These are phyloP conservation scores for Patella caerulea DNA, from an alignment of 2,888 invertebrate genomes.

Conservation along the genomic window DNA sequence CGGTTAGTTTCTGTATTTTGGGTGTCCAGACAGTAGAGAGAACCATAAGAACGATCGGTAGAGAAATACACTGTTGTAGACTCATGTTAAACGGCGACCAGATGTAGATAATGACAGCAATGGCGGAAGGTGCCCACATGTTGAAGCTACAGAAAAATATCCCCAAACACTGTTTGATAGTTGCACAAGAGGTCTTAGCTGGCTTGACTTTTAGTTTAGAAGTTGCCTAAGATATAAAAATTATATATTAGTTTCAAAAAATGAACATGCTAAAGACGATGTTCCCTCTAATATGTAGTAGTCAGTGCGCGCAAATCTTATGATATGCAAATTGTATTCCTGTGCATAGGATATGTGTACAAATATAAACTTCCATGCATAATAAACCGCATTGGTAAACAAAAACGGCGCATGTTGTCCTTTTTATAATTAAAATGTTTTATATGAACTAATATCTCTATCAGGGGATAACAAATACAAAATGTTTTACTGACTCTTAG, in stretches of 20 bases:
- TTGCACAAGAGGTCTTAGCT: conserved; percentile 16
- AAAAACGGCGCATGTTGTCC: no score
- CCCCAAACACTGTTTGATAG: conserved; percentile 29
- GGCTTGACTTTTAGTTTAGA: background rate
- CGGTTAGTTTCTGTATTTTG: conserved; percentile 37
- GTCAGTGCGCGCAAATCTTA: no score
- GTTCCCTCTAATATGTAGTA: no score
- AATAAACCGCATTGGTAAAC: no score
- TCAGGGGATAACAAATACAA: no score
- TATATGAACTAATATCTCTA: no score
- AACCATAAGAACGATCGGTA: conserved; percentile 39
- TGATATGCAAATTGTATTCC: no score
- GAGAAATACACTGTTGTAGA: conserved; percentile 38
- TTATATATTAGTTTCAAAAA: no score
- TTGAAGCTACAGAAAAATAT: conserved; percentile 31
- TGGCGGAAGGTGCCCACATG: conserved; percentile 33
- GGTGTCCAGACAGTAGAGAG: conserved; percentile 45
- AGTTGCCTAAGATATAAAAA: background rate
- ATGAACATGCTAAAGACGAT: no score
- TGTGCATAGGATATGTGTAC: no score
- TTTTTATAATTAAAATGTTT: no score
- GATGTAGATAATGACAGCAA: conserved; percentile 33
- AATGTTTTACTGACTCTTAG: conserved; percentile 24
- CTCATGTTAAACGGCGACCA: conserved; percentile 39
- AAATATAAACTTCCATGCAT: no score